A percentile compares a stretch with the other conserved stretches of the same genome.
Conservation (phyloP, 2,113 vertebrate genomes). For the Trematomus loennbergii region DNA sequence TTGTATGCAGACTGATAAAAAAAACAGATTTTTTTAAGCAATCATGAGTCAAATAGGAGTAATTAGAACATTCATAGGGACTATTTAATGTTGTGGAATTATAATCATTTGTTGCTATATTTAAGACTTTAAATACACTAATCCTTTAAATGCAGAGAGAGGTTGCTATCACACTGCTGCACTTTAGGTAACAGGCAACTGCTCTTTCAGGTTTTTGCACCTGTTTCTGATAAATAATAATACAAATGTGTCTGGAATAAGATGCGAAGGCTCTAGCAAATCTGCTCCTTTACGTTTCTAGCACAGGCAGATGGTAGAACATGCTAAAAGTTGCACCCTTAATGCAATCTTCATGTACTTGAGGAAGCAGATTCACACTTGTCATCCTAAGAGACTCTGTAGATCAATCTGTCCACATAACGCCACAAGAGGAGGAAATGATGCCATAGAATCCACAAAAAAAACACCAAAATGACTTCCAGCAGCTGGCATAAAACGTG, state of each 20-base stretch:
- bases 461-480: conserved; percentile 5
- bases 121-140: not conserved
- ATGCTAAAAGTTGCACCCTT: conserved; percentile 33
- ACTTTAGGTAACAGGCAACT: not conserved
- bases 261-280: not conserved
- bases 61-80: not conserved
- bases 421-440: conserved; percentile 10
- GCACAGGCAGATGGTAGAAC: conserved; percentile 51
- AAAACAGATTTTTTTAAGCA: too few species aligned
- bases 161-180: not conserved
- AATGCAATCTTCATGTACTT: conserved; percentile 36
- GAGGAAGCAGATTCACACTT: conserved; percentile 33
- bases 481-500: conserved; percentile 18
- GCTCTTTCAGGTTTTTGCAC: not conserved
- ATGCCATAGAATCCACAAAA: conserved; percentile 1
- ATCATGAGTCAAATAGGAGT: not conserved
- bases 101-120: not conserved
- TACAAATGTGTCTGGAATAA: not conserved
- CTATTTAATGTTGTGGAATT: not conserved
- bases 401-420: conserved; percentile 60
- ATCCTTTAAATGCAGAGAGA: not conserved
- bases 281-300: not conserved
- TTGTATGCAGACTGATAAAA: too few species aligned
- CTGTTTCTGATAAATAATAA: conserved; percentile 5
- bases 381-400: conserved; percentile 24